Conservation (phyloP, 1,140 invertebrate genomes). For the Diabrotica virgifera region DNA sequence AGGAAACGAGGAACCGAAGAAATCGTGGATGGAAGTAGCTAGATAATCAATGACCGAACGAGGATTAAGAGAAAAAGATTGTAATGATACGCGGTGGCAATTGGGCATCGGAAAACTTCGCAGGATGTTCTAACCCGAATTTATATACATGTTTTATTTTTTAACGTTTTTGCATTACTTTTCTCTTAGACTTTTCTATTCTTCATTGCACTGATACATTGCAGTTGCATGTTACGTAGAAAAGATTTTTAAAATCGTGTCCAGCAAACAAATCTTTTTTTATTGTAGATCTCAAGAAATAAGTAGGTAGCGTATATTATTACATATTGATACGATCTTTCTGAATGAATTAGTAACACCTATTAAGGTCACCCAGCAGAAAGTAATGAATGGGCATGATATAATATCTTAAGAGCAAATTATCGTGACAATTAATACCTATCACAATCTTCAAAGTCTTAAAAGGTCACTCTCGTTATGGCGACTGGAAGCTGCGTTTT, state of each 20-base stretch:
- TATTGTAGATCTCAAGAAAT: not conserved
- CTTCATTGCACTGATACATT: too few relatives aligned
- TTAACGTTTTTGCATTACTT: too few relatives aligned
- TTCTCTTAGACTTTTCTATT: too few relatives aligned
- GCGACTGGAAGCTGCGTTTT: too few relatives aligned
- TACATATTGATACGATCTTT: not conserved
- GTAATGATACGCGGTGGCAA: too few relatives aligned
- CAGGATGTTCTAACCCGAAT: too few relatives aligned
- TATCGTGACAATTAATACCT: not conserved
- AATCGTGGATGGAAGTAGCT: too few relatives aligned
- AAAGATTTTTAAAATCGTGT: not conserved
- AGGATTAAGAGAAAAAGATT: too few relatives aligned
- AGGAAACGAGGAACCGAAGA: too few relatives aligned
- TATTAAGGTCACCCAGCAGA: not conserved
- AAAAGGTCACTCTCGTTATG: not conserved
- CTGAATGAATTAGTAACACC: not conserved
- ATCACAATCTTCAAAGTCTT: not conserved
- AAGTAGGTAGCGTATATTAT: constrained; percentile 2
- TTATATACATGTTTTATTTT: too few relatives aligned
- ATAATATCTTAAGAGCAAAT: not conserved
- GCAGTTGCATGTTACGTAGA: not conserved
- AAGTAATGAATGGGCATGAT: constrained; percentile 3
- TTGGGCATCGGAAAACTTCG: too few relatives aligned
- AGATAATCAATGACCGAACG: too few relatives aligned
- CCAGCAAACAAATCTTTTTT: not conserved